Conservation (phyloP, 2,113 vertebrate genomes). For the Empidonax traillii region DNA sequence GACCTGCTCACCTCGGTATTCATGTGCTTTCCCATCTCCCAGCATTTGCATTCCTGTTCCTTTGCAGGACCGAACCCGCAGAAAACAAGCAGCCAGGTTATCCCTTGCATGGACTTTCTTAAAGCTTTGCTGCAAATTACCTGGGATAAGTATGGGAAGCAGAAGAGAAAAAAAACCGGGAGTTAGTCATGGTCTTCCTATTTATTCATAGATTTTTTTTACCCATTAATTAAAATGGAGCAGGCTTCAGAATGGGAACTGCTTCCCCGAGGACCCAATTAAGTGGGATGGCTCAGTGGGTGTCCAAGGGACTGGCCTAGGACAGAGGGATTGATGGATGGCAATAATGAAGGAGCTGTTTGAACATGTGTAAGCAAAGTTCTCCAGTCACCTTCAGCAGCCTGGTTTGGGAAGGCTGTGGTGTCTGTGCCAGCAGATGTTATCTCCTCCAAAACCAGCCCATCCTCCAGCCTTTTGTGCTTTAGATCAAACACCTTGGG, state of each 20-base stretch:
- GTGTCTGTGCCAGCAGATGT: neutral
- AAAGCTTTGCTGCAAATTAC: neutral
- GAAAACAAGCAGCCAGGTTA: neutral
- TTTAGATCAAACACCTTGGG: rapidly evolving
- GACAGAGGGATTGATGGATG: neutral
- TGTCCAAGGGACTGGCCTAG: neutral
- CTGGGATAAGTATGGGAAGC: neutral
- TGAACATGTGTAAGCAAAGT: rapidly evolving
- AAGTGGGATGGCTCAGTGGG: neutral
- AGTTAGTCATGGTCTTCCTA: neutral
- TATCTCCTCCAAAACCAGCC: neutral
- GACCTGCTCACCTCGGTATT: neutral
- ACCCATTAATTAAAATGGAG: neutral
- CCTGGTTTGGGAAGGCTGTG: neutral
- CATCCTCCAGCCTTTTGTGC: neutral
- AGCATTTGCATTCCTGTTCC: neutral
- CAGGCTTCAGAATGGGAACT: neutral
- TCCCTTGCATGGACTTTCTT: rapidly evolving
- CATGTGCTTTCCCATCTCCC: neutral
- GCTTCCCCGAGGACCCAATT: conserved; percentile 15
- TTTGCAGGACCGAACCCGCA: neutral
- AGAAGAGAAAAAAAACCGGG: neutral
- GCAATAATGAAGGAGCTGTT: neutral
- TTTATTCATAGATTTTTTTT: neutral
- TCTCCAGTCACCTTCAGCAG: neutral